Evolutionary conservation across 2,888 invertebrate species (phyloP).

Genomic region (Ectemnius lituratus): DNA sequence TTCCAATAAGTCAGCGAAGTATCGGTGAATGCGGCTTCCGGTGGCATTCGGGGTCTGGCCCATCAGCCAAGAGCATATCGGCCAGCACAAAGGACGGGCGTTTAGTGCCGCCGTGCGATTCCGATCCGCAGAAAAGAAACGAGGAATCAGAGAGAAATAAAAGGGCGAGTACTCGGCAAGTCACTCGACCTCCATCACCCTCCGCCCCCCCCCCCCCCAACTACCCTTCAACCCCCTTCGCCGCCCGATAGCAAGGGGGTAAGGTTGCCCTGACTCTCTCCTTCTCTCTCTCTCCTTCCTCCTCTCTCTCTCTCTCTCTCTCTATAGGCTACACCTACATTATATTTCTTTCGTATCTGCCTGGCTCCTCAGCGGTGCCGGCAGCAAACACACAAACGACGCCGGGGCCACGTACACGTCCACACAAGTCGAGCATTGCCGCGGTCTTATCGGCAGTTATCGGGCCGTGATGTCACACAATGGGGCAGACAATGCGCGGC

Average conservation of each 20-base stretch:
- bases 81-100: conserved; percentile 41
- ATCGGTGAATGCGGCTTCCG: conserved; percentile 34
- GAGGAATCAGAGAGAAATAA: conserved; percentile 49
- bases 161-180: conserved; percentile 46
- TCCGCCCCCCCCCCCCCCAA: conserved; percentile 11
- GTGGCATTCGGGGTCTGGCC: conserved; percentile 14
- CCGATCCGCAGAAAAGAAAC: conserved; percentile 49
- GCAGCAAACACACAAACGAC: conserved; percentile 40
- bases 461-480: conserved; percentile 78
- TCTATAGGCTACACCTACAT: conserved; percentile 49
- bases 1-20: conserved; percentile 34
- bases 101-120: conserved; percentile 48
- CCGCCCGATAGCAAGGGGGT: neutral
- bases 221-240: conserved; percentile 19
- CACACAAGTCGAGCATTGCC: conserved; percentile 67
- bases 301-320: neutral
- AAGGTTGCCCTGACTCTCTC: conserved; percentile 21
- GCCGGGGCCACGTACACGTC: conserved; percentile 44
- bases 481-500: conserved; percentile 77
- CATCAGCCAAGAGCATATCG: conserved; percentile 24
- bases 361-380: conserved; percentile 25
- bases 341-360: conserved; percentile 59
- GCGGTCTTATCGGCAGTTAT: conserved; percentile 78
- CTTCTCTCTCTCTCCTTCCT: neutral
- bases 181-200: conserved; percentile 52